Evolutionary conservation across 2,113 vertebrate genomes (phyloP).

Genomic region (Ginglymostoma cirratum): DNA sequence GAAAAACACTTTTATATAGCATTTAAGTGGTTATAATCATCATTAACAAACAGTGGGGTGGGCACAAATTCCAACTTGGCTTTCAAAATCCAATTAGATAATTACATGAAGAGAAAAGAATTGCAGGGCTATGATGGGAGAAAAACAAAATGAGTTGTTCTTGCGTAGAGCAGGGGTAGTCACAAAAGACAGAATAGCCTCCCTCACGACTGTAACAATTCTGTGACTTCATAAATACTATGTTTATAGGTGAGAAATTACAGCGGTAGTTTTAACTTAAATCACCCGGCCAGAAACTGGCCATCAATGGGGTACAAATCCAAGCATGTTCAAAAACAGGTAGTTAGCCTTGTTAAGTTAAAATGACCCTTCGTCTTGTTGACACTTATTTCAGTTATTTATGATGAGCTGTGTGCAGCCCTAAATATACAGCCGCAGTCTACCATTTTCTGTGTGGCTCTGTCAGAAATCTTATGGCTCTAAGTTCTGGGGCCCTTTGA

Average conservation of each 20-base stretch:
- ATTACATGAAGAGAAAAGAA: too few species aligned
- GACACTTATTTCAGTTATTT: background rate
- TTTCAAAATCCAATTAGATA: background rate
- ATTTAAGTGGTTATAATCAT: too few species aligned
- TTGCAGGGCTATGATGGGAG: too few species aligned
- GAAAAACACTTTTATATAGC: too few species aligned
- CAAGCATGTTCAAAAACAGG: background rate
- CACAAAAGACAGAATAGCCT: too few species aligned
- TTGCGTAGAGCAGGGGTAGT: too few species aligned
- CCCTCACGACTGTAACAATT: too few species aligned
- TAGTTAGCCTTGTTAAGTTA: background rate
- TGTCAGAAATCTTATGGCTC: background rate
- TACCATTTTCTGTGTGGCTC: background rate
- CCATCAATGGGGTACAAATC: background rate
- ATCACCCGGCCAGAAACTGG: too few species aligned
- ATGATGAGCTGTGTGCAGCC: background rate
- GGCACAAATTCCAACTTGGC: background rate
- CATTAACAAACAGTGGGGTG: too few species aligned
- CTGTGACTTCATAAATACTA: background rate
- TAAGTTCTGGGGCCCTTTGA: background rate
- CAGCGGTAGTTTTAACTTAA: background rate
- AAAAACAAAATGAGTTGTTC: too few species aligned
- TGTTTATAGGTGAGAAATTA: background rate
- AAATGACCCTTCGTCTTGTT: background rate
- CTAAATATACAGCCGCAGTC: background rate